Percentiles rank a stretch among this genome's conserved stretches.
phyloP scores from a whole-genome alignment of 2,113 vertebrate species.

The Nerophis ophidion region DNA sequence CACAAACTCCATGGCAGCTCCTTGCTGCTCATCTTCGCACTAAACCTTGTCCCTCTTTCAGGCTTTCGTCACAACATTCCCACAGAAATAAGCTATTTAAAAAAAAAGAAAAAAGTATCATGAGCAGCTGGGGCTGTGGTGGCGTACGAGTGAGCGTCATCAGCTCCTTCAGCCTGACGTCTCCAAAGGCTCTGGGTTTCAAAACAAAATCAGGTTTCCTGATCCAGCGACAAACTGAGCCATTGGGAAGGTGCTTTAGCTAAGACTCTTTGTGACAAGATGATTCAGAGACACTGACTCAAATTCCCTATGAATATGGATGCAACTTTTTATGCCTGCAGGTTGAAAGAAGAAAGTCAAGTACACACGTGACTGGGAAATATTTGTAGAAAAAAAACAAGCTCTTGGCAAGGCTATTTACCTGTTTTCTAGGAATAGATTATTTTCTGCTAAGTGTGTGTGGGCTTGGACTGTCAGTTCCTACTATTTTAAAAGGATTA shows the following conservation, averaged over 20 bases:
- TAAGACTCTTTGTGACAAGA: conserved; percentile 72
- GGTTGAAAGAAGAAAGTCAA: conserved; percentile 59
- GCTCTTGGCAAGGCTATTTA: conserved; percentile 54
- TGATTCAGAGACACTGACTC: conserved; percentile 64
- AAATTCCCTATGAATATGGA: conserved; percentile 75
- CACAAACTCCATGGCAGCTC: conserved; percentile 49
- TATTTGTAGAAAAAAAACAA: conserved; percentile 54
- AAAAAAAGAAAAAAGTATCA: conserved; percentile 65
- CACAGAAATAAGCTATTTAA: conserved; percentile 71
- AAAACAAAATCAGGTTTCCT: conserved; percentile 72
- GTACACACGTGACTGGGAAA: conserved; percentile 61
- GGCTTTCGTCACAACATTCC: conserved; percentile 67
- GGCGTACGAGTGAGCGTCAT: conserved; percentile 62
- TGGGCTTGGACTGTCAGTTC: conserved; percentile 69
- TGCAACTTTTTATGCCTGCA: conserved; percentile 66
- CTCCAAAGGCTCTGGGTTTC: conserved; percentile 63
- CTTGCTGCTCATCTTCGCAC: conserved; percentile 67
- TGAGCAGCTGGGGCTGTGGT: conserved; percentile 55
- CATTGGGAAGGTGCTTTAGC: conserved; percentile 65
- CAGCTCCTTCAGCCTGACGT: conserved; percentile 56
- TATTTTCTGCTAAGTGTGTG: conserved; percentile 60
- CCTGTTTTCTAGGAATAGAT: conserved; percentile 59
- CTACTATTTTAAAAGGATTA: conserved; percentile 77
- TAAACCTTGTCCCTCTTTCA: conserved; percentile 72
- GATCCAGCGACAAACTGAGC: conserved; percentile 68